Base-by-base conservation (phyloP, 2,888 invertebrate genomes). In the Caenorhabditis panamensis region DNA sequence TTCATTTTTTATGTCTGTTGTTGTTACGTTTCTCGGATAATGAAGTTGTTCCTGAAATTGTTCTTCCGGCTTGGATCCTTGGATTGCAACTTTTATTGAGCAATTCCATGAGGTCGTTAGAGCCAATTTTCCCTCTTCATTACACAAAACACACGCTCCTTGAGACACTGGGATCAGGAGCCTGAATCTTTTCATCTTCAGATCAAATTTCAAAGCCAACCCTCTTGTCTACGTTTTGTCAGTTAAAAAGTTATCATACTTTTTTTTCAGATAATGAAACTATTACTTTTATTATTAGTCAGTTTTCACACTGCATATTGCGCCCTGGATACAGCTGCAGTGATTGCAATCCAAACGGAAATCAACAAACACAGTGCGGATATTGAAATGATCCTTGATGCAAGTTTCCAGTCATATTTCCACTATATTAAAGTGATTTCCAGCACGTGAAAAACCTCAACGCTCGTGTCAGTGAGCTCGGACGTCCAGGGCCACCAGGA, bases 261-360 rank as follows among this genome's bases (percentile, higher is more conserved):
- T 2, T 2, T 6, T 41, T 67, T 67, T 44, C 56, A 67, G 58
- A 44, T 8, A 31, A 77, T 77, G 76, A 44, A 51, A 28, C 62
- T 68, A 22, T 13, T 68, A 4, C 36, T 76, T 26, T 26, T 75
- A 20, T 58, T 77, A 24, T 22, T 68, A 28, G 47, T 68, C 18
- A 58, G 28, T 58, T 63, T 77, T 28, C 63, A 63, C 58, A 24
- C 26, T 24, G 31, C 41, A 36, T 69, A 64, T 67, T 76, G 79
- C 31, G 87, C 87, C 11, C 64, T 87, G 22, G 87, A 87, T 61
- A 87, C 87, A 1, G 87, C 87, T 5, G 87, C 87, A 2, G 86
- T 87, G 28, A 87, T 87, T 61, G 78, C 86, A n/a, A 87, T 87
- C 68, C 85, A 87, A 69, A 87, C 84, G 67, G 87, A 87, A 75